Evolutionary conservation across 2,888 invertebrate species (phyloP), one percentile per base, ranked within the genome.

Genomic region (Gari tellinella): DNA sequence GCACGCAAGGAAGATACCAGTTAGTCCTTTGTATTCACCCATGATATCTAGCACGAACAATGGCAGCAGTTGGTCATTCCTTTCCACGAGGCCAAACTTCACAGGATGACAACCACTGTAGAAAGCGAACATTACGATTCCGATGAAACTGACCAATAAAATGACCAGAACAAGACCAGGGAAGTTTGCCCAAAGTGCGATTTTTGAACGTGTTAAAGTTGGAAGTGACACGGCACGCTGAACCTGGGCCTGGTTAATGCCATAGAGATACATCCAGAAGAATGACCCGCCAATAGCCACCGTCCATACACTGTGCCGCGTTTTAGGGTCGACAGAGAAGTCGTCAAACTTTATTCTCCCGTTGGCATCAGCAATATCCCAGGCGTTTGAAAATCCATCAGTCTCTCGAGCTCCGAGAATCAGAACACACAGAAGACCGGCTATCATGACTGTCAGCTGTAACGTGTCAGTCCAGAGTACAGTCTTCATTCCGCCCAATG

Each of bases 221-320:
- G 96, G 95, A 1, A 97, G 95, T 0, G 97, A 96, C 73, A 97
- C 94, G 89, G 97, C 97, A 91, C 98, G 96, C 92, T 98, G 98
- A 37, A 98, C 95, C 65, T 97, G 97, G 0, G 97, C 96, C 92
- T 98, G 98, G 92, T 98, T 98, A 26, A 97, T 96, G 89, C 97
- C 97, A 92, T 97, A 98, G 94, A 98, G 95, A 58, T 97, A 96
- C 63, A 96, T 94, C 97, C 97, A 98, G 87, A 97, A 97, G 90
- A 98, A 95, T n/a, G 96, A 96, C 1, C 97, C 97, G 19, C 98
- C 98, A 73, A 97, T 93, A 10, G 95, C 90, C 0, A 96, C 94
- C 1, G 95, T 94, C 97, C 97, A 98, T 72, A 97, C 95, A 37
- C 96, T 96, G 90, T 98, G 97, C 0, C 97, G 94, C 0, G 95